Percentiles rank a stretch among this genome's conserved stretches.
phyloP scores from a whole-genome alignment of 2,888 invertebrate genomes.

The Brenthis ino region DNA sequence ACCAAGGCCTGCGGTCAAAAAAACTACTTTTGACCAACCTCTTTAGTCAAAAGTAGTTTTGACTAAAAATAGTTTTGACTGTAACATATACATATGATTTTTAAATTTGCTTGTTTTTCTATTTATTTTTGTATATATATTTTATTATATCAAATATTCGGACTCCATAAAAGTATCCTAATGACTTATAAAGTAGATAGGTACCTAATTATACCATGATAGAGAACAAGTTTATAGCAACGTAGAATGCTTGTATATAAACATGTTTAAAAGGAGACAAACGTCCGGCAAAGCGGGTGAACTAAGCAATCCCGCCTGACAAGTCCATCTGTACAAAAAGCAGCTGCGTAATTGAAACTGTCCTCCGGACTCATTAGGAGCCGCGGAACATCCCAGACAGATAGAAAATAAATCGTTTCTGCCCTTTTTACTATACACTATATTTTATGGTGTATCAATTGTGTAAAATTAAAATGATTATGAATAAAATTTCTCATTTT shows the following conservation, averaged over 20 bases:
- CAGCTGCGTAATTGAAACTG: constrained; percentile 62
- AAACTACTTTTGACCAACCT: too few species aligned
- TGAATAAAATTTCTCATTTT: not conserved
- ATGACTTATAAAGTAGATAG: too few species aligned
- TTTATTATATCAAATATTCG: too few species aligned
- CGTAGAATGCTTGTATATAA: constrained; percentile 10
- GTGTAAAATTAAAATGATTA: not conserved
- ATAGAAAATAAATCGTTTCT: constrained; percentile 43
- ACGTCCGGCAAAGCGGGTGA: constrained; percentile 34
- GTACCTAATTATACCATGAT: too few species aligned
- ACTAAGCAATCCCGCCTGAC: constrained; percentile 52
- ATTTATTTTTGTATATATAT: too few species aligned
- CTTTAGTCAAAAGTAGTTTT: too few species aligned
- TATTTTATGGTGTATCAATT: constrained; percentile 7
- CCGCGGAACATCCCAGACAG: constrained; percentile 43
- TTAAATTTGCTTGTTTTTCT: too few species aligned
- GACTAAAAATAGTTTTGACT: too few species aligned
- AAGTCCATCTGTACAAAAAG: constrained; percentile 51
- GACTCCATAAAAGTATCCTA: too few species aligned
- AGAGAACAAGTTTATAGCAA: too few species aligned
- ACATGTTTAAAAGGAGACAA: constrained; percentile 40
- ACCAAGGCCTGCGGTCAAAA: too few species aligned
- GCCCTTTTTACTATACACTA: constrained; percentile 29
- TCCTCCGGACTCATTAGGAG: constrained; percentile 55
- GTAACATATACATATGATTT: too few species aligned